phyloP scores from a whole-genome alignment of 2,113 vertebrate genomes.

The Nicator chloris region DNA sequence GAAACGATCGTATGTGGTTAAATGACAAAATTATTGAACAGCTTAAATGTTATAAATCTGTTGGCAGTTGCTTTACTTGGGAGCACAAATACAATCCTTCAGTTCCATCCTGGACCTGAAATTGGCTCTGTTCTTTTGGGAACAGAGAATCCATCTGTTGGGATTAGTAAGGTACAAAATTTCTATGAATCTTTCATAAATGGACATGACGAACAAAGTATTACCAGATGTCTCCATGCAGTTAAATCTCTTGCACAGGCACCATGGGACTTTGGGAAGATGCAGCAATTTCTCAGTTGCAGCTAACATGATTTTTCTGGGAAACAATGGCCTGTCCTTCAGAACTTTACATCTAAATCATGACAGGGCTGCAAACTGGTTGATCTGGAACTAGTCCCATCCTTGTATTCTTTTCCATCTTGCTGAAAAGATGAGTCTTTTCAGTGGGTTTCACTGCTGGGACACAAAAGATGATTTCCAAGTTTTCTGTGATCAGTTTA shows the following conservation, averaged over 20 bases:
- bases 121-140: background rate
- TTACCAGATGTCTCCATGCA: background rate
- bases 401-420: background rate
- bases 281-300: background rate
- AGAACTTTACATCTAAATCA: background rate
- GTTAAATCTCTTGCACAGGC: background rate
- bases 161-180: background rate
- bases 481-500: background rate
- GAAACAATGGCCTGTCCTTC: background rate
- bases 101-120: background rate
- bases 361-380: background rate
- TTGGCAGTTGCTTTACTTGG: background rate
- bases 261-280: background rate
- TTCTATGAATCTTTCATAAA: background rate
- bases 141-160: background rate
- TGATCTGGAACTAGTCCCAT: background rate
- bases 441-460: background rate
- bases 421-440: background rate
- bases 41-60: background rate
- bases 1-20: background rate
- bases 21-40: background rate
- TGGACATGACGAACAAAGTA: background rate
- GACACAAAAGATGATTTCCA: background rate
- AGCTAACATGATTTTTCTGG: background rate
- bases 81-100: background rate